Percentiles rank a stretch among this genome's conserved stretches.
Evolutionary conservation across 64 coral and sea anemone species (phyloP).

Genomic region (Astreopora myriophthalma): DNA sequence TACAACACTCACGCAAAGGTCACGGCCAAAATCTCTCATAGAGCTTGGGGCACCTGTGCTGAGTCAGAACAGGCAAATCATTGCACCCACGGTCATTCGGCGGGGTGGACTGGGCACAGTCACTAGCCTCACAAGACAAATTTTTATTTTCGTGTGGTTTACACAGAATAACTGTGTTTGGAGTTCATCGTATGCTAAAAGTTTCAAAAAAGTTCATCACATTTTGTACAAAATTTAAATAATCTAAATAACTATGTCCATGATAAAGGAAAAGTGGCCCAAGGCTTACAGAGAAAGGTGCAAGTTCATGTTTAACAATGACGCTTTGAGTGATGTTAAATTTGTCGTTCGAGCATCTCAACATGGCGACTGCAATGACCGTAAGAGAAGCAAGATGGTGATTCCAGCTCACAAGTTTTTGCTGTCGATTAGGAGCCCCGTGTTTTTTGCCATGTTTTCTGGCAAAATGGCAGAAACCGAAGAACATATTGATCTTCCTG

Average conservation of each 20-base stretch:
- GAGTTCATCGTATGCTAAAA: no score
- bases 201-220: no score
- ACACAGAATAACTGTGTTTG: no score
- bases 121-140: no score
- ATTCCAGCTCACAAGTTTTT: conserved; percentile 79
- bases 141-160: no score
- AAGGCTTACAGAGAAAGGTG: background rate
- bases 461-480: conserved; percentile 55
- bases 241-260: background rate
- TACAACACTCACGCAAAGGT: no score
- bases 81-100: no score
- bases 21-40: no score
- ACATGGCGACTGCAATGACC: background rate
- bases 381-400: background rate
- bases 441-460: conserved; percentile 81
- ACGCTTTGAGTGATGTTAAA: conserved; percentile 51
- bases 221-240: no score
- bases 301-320: conserved; percentile 63
- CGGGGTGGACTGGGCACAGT: no score
- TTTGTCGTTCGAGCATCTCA: background rate
- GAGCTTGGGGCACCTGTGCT: no score
- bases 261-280: background rate
- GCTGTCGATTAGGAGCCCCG: conserved; percentile 70
- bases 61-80: no score
- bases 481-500: conserved; percentile 57